phyloP scores from a whole-genome alignment of 2,797 vertebrate genomes.

The Psittacula echo region DNA sequence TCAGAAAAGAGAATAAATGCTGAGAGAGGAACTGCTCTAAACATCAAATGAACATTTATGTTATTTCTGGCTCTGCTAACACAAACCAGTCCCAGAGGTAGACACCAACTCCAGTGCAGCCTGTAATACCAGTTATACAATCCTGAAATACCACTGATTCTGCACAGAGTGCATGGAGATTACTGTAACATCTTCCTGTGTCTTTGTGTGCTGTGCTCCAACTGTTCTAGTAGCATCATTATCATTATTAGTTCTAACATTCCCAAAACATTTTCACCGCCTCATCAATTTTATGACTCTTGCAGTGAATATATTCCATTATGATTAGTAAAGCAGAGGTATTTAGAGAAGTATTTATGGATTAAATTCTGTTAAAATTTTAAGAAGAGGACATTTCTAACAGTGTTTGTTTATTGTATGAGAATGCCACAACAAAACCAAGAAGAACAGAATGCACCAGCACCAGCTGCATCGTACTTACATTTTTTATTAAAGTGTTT shows the following conservation, averaged over 20 bases:
- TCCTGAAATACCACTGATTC: neutral
- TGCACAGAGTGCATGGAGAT: neutral
- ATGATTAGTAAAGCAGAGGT: conserved; percentile 41
- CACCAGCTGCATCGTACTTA: neutral
- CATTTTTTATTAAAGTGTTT: conserved; percentile 25
- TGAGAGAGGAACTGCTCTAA: neutral
- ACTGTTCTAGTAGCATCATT: conserved; percentile 10
- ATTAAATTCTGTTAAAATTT: conserved; percentile 44
- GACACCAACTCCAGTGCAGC: conserved; percentile 9
- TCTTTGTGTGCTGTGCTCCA: conserved; percentile 21
- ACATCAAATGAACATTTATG: neutral
- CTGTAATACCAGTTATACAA: conserved; percentile 48
- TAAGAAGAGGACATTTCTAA: conserved; percentile 23
- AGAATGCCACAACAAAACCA: neutral
- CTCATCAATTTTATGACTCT: conserved; percentile 60
- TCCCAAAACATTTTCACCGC: conserved; percentile 51
- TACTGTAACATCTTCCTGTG: neutral
- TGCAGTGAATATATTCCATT: conserved; percentile 16
- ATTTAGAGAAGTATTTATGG: conserved; percentile 58
- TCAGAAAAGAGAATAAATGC: neutral
- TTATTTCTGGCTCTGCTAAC: conserved; percentile 29
- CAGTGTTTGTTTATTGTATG: conserved; percentile 18
- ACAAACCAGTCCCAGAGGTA: neutral
- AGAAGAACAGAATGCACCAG: neutral
- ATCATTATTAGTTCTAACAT: conserved; percentile 26